Percentiles rank a stretch among this genome's conserved stretches.
These are phyloP conservation scores for Alligator mississippiensis DNA, from an alignment of 2,113 vertebrate genomes.

Conservation along the genomic window DNA sequence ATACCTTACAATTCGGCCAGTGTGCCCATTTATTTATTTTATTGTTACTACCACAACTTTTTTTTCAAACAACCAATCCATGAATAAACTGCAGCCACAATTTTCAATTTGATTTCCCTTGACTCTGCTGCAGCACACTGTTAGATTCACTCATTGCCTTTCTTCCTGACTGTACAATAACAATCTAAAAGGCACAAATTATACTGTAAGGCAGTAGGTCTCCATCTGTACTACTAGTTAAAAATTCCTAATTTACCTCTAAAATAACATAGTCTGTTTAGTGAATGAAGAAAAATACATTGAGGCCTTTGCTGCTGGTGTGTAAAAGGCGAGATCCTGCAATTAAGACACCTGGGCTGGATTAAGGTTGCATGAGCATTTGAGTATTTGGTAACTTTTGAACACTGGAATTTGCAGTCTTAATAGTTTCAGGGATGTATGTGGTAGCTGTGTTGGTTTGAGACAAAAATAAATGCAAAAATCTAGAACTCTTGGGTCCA, in stretches of 20 bases:
- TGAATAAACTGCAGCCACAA: background rate
- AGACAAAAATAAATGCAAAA: no score
- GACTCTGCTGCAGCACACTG: background rate
- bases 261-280: background rate
- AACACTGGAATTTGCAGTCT: background rate
- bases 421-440: background rate
- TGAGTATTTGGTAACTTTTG: background rate
- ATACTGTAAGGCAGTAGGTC: background rate
- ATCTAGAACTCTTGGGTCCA: no score
- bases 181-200: background rate
- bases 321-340: background rate
- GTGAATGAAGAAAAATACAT: background rate
- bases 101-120: background rate
- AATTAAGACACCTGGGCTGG: background rate
- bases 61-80: background rate
- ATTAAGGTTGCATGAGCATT: background rate
- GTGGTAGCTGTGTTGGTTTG: no score
- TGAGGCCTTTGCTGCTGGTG: background rate
- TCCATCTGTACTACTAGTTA: background rate
- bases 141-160: background rate
- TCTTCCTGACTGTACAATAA: background rate
- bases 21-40: background rate
- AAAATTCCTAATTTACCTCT: background rate
- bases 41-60: fast-evolving
- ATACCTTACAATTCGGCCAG: background rate